phyloP scores from a whole-genome alignment of 1,140 invertebrate genomes.

The Xylocopa sonorina region DNA sequence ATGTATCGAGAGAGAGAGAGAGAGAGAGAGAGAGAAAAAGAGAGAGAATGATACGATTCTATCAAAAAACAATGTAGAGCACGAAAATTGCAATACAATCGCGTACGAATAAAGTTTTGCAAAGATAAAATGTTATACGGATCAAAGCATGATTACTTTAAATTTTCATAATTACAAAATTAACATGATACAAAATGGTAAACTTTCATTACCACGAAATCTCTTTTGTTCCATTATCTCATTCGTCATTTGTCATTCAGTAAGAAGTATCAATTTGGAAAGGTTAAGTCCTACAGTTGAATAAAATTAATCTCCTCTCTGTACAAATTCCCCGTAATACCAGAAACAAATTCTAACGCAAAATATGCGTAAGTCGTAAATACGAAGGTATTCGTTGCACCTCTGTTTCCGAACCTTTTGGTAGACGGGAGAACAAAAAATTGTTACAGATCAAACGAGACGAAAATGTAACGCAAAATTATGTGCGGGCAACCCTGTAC shows the following conservation, averaged over 20 bases:
- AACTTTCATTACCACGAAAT: too few species aligned
- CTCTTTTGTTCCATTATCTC: slow-evolving; percentile 10
- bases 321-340: slow-evolving; percentile 12
- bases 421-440: background rate
- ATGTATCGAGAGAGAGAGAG: too few species aligned
- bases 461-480: background rate
- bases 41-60: background rate
- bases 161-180: too few species aligned
- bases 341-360: background rate
- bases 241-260: background rate
- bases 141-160: too few species aligned
- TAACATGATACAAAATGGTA: too few species aligned
- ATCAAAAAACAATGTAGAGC: background rate
- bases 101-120: background rate
- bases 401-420: too few species aligned
- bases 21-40: too few species aligned
- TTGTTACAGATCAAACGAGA: slow-evolving; percentile 11
- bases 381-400: background rate
- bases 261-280: slow-evolving; percentile 10
- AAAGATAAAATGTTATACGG: background rate
- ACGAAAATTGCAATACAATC: background rate
- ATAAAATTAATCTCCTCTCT: background rate
- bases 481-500: slow-evolving; percentile 37
- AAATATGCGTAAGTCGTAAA: slow-evolving; percentile 21
- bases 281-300: slow-evolving; percentile 22